Base-by-base conservation (phyloP, 2,797 vertebrate species). In the Coranthus polyacanthus region DNA sequence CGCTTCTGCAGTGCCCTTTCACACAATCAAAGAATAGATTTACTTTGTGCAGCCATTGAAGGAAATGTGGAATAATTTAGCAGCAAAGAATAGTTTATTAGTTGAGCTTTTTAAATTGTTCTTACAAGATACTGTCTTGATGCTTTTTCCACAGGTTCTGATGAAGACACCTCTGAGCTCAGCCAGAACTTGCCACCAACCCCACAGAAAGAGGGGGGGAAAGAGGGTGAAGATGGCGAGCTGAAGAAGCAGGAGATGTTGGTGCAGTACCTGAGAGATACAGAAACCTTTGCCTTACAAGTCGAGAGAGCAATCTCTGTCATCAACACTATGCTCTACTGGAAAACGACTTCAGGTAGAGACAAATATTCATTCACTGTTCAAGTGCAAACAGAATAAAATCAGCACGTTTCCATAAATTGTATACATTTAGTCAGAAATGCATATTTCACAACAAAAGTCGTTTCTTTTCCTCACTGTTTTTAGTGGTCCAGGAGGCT, bases 401-500 rank as follows among this genome's bases (percentile, higher is more conserved):
- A 51, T 16, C n/a, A n/a, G n/a, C n/a, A n/a, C n/a, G n/a, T n/a
- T n/a, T n/a, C n/a, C n/a, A n/a, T n/a, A n/a, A n/a, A n/a, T n/a
- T n/a, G n/a, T n/a, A n/a, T n/a, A 3, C 26, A 32, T 12, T 32
- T 9, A 18, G 1, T 10, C 12, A 15, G 0, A 3, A 47, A 36
- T 20, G 45, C 17, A 52, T 4, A n/a, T 39, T n/a, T 50, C 24
- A 34, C 12, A 36, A 5, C 6, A 10, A 9, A 22, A 12, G 22
- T 54, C 21, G 29, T 69, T n/a, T 79, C n/a, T 41, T 41, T 13
- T 16, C 4, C 21, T 26, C 9, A 13, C 42, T 68, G 10, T 57
- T 63, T 75, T 41, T 83, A 99, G 98, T 99, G 85, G 97, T 98
- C n/a, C 98, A 97, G 88, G 97, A 99, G 89, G 95, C 96, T 1